Conservation (phyloP, 2,113 vertebrate species). For the Steatornis caripensis region DNA sequence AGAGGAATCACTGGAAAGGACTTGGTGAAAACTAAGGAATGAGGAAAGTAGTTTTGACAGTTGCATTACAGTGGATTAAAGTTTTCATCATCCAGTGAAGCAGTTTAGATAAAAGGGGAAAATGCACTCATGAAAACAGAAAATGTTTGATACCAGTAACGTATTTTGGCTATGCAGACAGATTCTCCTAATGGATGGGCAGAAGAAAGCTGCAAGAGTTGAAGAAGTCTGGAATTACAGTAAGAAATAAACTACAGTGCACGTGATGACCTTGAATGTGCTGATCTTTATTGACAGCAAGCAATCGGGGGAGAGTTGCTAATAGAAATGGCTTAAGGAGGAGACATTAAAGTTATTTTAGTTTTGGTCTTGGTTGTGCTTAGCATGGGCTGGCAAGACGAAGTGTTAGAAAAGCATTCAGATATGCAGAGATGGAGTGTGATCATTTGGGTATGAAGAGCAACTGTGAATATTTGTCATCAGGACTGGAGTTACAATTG, state of each 20-base stretch:
- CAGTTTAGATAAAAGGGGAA: neutral
- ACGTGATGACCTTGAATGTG: neutral
- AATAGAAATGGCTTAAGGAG: neutral
- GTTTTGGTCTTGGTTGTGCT: neutral
- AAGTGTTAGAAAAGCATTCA: neutral
- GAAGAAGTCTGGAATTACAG: neutral
- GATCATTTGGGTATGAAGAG: neutral
- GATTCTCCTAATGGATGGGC: neutral
- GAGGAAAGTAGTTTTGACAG: neutral
- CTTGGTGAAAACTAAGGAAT: neutral
- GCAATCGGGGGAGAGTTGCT: neutral
- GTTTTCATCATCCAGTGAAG: neutral
- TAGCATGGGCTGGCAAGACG: neutral
- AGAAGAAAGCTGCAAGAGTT: neutral
- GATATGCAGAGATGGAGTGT: neutral
- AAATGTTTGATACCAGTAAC: neutral
- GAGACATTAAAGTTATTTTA: neutral
- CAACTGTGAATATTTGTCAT: neutral
- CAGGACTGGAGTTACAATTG: neutral
- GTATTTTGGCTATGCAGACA: neutral
- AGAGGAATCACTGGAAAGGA: neutral
- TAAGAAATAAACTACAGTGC: neutral
- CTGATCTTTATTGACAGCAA: neutral
- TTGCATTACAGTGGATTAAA: neutral
- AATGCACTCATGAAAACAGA: neutral